Evolutionary conservation across 2,888 invertebrate genomes (phyloP).

Genomic region (Ophion ventricosus): DNA sequence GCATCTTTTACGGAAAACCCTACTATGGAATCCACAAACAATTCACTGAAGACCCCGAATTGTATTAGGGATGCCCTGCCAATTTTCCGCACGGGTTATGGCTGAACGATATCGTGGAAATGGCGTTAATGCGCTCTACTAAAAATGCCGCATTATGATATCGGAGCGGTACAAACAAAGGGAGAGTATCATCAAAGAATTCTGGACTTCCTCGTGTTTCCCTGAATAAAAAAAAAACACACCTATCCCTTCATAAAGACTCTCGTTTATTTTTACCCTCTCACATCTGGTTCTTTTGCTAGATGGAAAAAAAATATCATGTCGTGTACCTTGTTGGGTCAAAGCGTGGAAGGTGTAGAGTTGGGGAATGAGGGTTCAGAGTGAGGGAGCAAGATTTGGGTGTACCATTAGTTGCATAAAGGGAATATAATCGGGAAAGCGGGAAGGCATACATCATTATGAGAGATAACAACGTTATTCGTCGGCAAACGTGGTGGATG

Average conservation of each 20-base stretch:
- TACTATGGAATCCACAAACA: no score
- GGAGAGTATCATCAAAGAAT: constrained; percentile 21
- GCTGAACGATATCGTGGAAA: no score
- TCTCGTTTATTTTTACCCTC: not conserved
- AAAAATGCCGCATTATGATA: not conserved
- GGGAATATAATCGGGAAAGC: constrained; percentile 63
- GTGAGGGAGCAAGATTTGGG: constrained; percentile 26
- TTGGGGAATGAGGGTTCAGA: not conserved
- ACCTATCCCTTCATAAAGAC: not conserved
- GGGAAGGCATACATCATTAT: constrained; percentile 21
- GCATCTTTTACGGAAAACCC: no score
- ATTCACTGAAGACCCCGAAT: no score
- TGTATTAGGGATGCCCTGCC: no score
- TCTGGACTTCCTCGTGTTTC: not conserved
- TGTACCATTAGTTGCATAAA: constrained; percentile 68
- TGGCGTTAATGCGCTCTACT: no score
- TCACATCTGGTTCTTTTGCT: not conserved
- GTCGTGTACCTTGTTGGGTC: constrained; percentile 13
- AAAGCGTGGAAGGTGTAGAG: not conserved
- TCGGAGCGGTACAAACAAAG: not conserved
- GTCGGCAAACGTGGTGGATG: no score
- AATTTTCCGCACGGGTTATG: no score
- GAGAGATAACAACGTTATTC: no score
- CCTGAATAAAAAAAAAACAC: not conserved
- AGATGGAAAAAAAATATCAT: not conserved